Conservation (phyloP, 2,797 vertebrate genomes). For the Phyllotis vaccarum region DNA sequence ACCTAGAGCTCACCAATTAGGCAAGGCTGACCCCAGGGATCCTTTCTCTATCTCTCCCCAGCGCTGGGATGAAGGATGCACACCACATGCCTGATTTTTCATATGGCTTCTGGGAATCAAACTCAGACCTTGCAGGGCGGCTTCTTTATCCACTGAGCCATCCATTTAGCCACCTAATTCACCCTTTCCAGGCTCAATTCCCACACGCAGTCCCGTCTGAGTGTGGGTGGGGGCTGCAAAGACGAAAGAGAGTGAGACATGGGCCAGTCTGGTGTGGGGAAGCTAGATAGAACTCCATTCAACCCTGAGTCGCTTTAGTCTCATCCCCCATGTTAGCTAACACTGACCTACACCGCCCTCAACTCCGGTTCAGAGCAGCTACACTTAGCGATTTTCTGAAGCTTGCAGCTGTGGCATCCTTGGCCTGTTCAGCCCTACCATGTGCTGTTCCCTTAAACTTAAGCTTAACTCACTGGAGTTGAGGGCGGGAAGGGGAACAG, state of each 20-base stretch:
- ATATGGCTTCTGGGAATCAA: neutral
- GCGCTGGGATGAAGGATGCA: neutral
- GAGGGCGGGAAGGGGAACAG: neutral
- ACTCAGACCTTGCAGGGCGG: neutral
- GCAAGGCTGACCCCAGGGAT: neutral
- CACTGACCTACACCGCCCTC: neutral
- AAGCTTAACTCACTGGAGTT: neutral
- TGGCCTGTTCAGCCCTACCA: neutral
- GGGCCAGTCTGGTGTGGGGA: neutral
- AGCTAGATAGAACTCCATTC: neutral
- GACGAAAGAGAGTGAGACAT: fast-evolving
- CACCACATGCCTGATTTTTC: neutral
- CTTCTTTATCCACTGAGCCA: neutral
- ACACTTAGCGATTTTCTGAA: neutral
- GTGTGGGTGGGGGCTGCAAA: too few relatives aligned
- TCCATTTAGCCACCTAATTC: neutral
- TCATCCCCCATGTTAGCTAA: neutral
- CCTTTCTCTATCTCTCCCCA: neutral
- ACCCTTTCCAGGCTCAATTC: fast-evolving
- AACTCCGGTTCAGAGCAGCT: neutral
- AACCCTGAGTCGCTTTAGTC: fast-evolving
- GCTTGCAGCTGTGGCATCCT: neutral
- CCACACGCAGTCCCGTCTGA: too few relatives aligned
- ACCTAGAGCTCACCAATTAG: neutral
- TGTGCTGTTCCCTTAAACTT: neutral